Evolutionary conservation across 1,140 invertebrate species (phyloP).

Genomic region (Chelonus insularis): DNA sequence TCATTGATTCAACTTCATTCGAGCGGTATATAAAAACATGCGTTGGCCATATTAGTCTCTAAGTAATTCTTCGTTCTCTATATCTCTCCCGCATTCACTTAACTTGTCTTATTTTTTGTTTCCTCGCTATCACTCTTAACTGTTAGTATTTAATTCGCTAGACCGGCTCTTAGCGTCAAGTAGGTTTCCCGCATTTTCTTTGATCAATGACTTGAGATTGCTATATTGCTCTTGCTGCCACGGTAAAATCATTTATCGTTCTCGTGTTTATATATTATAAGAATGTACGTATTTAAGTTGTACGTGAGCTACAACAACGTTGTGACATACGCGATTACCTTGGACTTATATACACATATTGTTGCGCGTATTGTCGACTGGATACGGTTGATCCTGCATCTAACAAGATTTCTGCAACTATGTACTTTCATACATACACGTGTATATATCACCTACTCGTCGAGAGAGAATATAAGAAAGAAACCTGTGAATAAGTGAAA

Average conservation of each 20-base stretch:
- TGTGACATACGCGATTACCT: constrained; percentile 58
- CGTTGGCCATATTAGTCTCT: constrained; percentile 37
- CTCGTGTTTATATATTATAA: constrained; percentile 16
- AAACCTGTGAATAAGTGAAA: too few relatives aligned
- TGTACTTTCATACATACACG: background rate
- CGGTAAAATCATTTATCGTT: constrained; percentile 7
- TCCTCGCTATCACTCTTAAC: background rate
- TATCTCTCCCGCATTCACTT: constrained; percentile 11
- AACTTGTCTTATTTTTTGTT: background rate
- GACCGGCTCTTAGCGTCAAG: constrained; percentile 3
- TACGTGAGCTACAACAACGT: constrained; percentile 29
- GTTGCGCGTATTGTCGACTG: constrained; percentile 10
- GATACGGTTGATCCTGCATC: background rate
- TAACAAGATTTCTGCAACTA: constrained; percentile 14
- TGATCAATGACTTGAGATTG: constrained; percentile 46
- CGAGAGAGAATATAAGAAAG: too few relatives aligned
- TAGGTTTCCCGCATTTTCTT: constrained; percentile 43
- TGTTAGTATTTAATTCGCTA: constrained; percentile 6
- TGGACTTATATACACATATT: constrained; percentile 46
- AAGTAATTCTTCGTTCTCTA: constrained; percentile 24
- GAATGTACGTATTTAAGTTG: background rate
- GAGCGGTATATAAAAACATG: constrained; percentile 34
- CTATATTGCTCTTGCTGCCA: constrained; percentile 20
- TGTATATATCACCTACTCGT: constrained; percentile 11
- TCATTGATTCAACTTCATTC: constrained; percentile 36